Base-by-base conservation (phyloP, 2,113 vertebrate species). In the Heliornis fulica region DNA sequence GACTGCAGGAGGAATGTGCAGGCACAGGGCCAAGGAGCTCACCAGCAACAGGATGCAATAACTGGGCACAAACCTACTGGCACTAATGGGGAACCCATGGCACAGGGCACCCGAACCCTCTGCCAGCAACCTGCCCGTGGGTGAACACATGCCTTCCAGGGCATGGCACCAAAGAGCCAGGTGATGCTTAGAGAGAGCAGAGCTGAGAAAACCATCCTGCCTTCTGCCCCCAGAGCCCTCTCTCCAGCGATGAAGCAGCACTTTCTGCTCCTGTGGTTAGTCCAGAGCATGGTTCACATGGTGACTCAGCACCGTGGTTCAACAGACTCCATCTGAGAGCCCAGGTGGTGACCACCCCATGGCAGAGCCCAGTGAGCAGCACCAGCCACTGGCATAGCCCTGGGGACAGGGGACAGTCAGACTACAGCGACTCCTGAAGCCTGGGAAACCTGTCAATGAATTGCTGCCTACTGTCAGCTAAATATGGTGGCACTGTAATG, bases 281-380 rank as follows among this genome's bases (percentile, higher is more conserved):
- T 89, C 53, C 31, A 10, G 65, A 88, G 61, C 45, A 60, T n/a
- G 29, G 70, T 32, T 78, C 40, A 38, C 2, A 1, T 1, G 7
- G 76, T 83, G 93, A 93, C 83, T 80, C 66, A 51, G 80, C 76
- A 51, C 29, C 1, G 1, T 56, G 66, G 91, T n/a, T 74, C 51
- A 56, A 86, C 26, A 75, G n/a, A 77, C 72, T 25, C 83, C 32
- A 2, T 65, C 23, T 6, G 1, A 77, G n/a, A 71, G 53, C 53
- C 46, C 3, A 1, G 0, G 38, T n/a, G 41, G 86, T 51, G 53
- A 85, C 70, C 0, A 0, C 22, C 54, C 48, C 2, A 1, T 21
- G 34, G 46, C 48, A 59, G 69, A 4, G 1, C 41, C 31, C 1
- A 1, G 36, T 10, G n/a, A 65, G 57, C 8, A 0, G 63, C 63